phyloP scores from a whole-genome alignment of 2,888 invertebrate genomes.

The Eupelmus urozonus region DNA sequence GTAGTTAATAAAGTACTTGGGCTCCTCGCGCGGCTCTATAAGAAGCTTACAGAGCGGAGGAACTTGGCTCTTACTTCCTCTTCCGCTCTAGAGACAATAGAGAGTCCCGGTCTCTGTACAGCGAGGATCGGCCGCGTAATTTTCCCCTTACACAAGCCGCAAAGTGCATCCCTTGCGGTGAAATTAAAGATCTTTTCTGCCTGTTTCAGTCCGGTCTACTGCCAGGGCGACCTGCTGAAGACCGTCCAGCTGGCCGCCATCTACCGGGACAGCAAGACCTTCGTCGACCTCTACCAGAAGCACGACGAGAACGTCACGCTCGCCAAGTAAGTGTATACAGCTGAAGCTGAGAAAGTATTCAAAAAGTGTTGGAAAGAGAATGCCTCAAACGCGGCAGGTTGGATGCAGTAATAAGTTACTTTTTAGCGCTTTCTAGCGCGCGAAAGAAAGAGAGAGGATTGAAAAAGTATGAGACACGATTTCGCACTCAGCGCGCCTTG shows the following conservation, averaged over 20 bases:
- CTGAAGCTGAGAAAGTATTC: background rate
- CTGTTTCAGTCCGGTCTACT: slow-evolving; percentile 72
- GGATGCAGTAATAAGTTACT: background rate
- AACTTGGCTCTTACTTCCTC: no score
- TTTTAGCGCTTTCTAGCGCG: background rate
- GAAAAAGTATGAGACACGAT: slow-evolving; percentile 32
- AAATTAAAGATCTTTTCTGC: background rate
- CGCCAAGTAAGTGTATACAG: slow-evolving; percentile 69
- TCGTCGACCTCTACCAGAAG: slow-evolving; percentile 72
- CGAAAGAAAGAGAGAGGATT: background rate
- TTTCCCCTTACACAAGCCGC: no score
- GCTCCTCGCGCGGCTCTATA: background rate
- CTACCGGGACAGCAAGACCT: slow-evolving; percentile 74
- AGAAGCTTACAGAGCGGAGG: background rate
- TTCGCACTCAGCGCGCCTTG: slow-evolving; percentile 42
- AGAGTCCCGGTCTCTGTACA: no score
- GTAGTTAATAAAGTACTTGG: background rate
- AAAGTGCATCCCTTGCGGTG: no score
- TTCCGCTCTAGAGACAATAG: no score
- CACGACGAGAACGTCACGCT: slow-evolving; percentile 70
- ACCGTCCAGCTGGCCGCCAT: slow-evolving; percentile 69
- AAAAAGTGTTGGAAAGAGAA: background rate
- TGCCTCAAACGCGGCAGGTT: no score
- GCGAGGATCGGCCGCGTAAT: no score
- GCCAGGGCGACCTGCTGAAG: slow-evolving; percentile 70